Evolutionary conservation across 2,797 vertebrate genomes (phyloP), one percentile per base, ranked within the genome.

Genomic region (Fundulus diaphanus): DNA sequence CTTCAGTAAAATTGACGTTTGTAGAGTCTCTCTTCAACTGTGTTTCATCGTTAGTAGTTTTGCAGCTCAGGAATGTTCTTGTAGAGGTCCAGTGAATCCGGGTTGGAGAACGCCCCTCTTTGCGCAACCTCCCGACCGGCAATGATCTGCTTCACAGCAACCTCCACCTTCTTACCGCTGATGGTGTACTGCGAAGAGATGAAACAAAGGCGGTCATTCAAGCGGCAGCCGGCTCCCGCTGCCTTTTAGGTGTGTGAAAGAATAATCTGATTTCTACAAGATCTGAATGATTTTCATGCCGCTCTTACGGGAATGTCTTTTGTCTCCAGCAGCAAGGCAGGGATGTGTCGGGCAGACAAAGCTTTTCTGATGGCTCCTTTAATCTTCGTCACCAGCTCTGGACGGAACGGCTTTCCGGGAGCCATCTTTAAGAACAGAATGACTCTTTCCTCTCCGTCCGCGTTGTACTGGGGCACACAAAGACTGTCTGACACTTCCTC

Each of bases 101-200:
- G 98, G 90, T 99, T 99, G 74, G 96, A 98, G 93, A 99, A 99
- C 0, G 96, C 96, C 12, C 96, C 96, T 0, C 95, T 94, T 46
- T 98, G 96, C 5, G 93, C 87, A 74, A 99, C 97, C 13, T 96
- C 93, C 74, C 95, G 96, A 3, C 98, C 98, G 0, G 97, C 96
- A 6, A 99, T 94, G 81, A 98, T 91, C 92, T 98, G 97, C 78
- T 99, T 99, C 85, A 99, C 98, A 0, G 98, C 98, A 82, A 98
- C 96, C 90, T 99, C 98, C 82, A 99, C 97, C 85, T 99, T 99
- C 91, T 99, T 99, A 8, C 98, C 98, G 0, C 96, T 99, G 90
- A 98, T 94, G 0, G 98, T 99, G 83, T 99, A 99, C 98, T 99
- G 94, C 49, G 88, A 68, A 61, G 56, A 66, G 49, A 67, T 12